phyloP scores from a whole-genome alignment of 2,113 vertebrate species.

The Tachycineta bicolor region DNA sequence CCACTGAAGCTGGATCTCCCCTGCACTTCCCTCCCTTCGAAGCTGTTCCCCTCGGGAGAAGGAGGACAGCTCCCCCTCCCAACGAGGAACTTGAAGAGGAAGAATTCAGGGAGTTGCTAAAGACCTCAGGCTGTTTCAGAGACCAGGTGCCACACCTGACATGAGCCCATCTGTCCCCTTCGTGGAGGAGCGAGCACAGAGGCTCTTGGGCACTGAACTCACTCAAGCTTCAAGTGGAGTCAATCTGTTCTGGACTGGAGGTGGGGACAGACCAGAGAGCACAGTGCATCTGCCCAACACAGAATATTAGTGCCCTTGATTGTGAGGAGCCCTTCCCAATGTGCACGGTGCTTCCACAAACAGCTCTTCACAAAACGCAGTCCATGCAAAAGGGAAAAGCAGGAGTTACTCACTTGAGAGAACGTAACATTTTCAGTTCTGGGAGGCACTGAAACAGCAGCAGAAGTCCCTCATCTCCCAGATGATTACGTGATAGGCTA shows the following conservation, averaged over 20 bases:
- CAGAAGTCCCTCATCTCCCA: constrained; percentile 76
- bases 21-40: not conserved
- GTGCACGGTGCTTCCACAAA: not conserved
- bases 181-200: not conserved
- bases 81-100: not conserved
- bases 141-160: not conserved
- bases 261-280: not conserved
- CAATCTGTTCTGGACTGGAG: not conserved
- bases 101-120: not conserved
- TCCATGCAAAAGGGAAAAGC: not conserved
- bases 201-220: not conserved
- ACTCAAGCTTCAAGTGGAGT: not conserved
- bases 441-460: constrained; percentile 74
- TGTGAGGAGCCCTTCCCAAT: not conserved
- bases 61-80: not conserved
- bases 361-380: not conserved
- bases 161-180: not conserved
- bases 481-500: constrained; percentile 82
- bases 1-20: not conserved
- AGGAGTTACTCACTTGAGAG: constrained; percentile 81
- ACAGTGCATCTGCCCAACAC: not conserved
- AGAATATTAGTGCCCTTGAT: not conserved
- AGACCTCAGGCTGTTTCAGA: not conserved
- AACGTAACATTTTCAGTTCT: constrained; percentile 62
- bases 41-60: not conserved